Base-by-base conservation (phyloP, 2,888 invertebrate genomes). In the Elmis aenea region DNA sequence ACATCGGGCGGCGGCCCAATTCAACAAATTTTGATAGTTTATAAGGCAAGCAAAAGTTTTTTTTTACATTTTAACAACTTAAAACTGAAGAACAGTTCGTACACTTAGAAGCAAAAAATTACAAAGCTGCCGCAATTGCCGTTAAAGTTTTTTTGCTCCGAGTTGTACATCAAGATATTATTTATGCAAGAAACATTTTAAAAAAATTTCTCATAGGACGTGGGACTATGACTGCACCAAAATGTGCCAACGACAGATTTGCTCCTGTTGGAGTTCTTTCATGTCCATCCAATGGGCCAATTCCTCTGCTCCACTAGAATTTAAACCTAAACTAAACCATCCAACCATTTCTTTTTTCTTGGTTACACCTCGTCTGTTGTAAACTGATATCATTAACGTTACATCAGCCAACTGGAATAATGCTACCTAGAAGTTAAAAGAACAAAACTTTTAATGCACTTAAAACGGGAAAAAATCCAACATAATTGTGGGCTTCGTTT, bases 271-370 rank as follows among this genome's bases (percentile, higher is more conserved):
- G 15, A 83, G 79, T 59, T 90, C 88, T 51, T 91, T 81, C 77
- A 94, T 87, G 58, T 93, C 93, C 66, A 84, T 83, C 94, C 94
- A 95, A 66, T 95, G 94, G 12, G 87, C 80, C 35, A 85, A 75
- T 67, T 94, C 92, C 62, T 93, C 94, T 33, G 91, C 84, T 12
- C 93, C 92, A 35, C 92, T 91, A 52, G 90, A 85, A 71, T 88
- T 92, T 64, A 89, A 75, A 3, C 95, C 95, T 38, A 95, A 70
- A 42, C 92, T 87, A 71, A 95, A 91, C 94, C 95, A 95, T 42
- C 95, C 95, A 51, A 95, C 87, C 87, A 94, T 90, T 68, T 95
- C 94, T 61, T 94, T 90, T 51, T 90, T 84, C 64, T 94, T 95
- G 51, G 85, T 84, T 64, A 93, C 89, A 52, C 92, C 85, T 47